Conservation (phyloP, 2,888 invertebrate genomes). For the Gymnocheta viridis region DNA sequence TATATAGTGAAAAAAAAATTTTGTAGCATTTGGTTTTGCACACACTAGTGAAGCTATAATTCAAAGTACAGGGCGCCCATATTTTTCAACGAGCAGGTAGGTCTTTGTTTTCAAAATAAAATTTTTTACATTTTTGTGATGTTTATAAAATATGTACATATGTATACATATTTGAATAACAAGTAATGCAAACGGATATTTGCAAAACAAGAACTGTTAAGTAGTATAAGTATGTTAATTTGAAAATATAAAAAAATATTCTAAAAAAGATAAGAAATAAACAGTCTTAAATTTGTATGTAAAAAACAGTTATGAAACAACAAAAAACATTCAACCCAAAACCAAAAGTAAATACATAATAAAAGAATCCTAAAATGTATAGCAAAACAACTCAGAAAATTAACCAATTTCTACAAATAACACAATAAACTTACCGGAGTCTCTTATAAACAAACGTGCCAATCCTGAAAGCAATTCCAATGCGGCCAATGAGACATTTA, state of each 20-base stretch:
- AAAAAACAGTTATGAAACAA: constrained; percentile 13
- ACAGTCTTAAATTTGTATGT: not conserved
- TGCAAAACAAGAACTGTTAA: not conserved
- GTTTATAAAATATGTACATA: too few relatives aligned
- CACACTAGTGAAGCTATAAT: not conserved
- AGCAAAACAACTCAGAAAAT: constrained; percentile 57
- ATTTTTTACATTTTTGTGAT: not conserved
- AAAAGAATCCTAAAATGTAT: constrained; percentile 50
- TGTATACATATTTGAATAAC: not conserved
- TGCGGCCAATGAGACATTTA: constrained; percentile 96
- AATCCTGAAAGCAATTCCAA: constrained; percentile 94
- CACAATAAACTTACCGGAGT: constrained; percentile 87
- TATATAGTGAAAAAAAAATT: too few relatives aligned
- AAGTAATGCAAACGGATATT: not conserved
- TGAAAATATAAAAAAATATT: not conserved
- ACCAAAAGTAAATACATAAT: constrained; percentile 39
- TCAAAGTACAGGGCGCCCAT: too few relatives aligned
- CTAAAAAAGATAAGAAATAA: not conserved
- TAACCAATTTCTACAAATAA: not conserved
- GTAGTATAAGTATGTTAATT: not conserved
- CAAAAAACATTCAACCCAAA: constrained; percentile 63
- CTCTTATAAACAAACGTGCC: constrained; percentile 93
- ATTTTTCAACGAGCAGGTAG: not conserved
- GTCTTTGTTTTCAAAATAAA: too few relatives aligned
- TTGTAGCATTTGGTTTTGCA: too few relatives aligned